phyloP scores from a whole-genome alignment of 2,113 vertebrate genomes.

The Hydrolagus affinis region DNA sequence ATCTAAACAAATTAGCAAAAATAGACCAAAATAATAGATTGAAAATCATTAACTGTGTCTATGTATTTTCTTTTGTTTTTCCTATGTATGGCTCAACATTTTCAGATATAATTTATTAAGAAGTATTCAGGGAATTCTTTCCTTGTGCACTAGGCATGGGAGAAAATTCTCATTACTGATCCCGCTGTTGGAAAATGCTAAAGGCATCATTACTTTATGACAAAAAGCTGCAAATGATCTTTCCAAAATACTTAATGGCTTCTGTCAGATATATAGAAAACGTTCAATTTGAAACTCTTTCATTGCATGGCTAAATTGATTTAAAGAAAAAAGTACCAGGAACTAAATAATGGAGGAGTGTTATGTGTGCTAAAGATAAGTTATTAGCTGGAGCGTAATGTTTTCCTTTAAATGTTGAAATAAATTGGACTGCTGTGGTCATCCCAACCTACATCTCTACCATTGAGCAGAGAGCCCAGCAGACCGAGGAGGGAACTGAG shows the following conservation, averaged over 20 bases:
- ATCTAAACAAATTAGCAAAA: too few species aligned
- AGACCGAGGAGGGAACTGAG: too few species aligned
- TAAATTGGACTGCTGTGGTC: neutral
- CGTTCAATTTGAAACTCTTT: too few species aligned
- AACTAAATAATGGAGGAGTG: neutral
- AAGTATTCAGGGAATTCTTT: too few species aligned
- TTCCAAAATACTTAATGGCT: neutral
- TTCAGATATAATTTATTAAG: too few species aligned
- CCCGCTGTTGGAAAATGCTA: neutral
- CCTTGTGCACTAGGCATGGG: too few species aligned
- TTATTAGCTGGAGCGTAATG: neutral
- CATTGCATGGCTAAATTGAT: neutral
- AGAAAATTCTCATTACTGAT: neutral
- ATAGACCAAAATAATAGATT: too few species aligned
- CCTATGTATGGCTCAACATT: neutral
- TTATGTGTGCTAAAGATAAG: neutral
- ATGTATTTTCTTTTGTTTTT: too few species aligned
- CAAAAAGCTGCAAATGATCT: too few species aligned
- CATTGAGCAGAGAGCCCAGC: too few species aligned
- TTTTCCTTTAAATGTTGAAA: neutral
- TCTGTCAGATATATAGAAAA: neutral
- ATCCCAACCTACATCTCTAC: too few species aligned
- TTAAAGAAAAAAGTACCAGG: neutral
- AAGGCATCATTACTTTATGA: neutral
- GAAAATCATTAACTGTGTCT: too few species aligned